Evolutionary conservation across 2,113 vertebrate genomes (phyloP).

Genomic region (Coracopsis vasa): DNA sequence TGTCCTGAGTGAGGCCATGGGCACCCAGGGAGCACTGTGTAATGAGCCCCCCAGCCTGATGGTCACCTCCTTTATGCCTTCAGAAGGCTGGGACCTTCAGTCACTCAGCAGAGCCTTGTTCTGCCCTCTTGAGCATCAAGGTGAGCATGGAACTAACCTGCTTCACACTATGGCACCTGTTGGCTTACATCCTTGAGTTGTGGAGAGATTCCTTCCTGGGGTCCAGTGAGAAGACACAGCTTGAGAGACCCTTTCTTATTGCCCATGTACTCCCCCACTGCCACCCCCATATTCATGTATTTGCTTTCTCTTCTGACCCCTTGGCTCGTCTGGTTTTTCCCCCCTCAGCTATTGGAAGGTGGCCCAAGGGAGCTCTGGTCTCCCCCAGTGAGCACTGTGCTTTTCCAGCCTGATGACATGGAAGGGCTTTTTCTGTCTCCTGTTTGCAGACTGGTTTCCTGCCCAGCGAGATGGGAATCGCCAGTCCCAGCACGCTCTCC

Average conservation of each 20-base stretch:
- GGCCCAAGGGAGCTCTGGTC: conserved; percentile 4
- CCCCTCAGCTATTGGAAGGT: background rate
- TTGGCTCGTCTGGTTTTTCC: background rate
- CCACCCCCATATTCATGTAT: background rate
- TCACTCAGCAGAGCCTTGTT: background rate
- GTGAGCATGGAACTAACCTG: rapidly evolving
- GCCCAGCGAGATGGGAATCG: conserved; percentile 87
- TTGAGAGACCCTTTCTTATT: background rate
- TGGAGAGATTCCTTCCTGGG: background rate
- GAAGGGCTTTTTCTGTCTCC: background rate
- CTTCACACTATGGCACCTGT: background rate
- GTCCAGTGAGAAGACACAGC: background rate
- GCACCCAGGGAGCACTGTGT: background rate
- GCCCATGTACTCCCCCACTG: background rate
- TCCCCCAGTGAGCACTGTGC: background rate
- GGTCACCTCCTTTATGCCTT: background rate
- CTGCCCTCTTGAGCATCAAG: background rate
- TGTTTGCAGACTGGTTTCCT: conserved; percentile 85
- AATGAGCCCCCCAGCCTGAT: rapidly evolving
- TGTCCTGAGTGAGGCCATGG: rapidly evolving
- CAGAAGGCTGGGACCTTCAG: background rate
- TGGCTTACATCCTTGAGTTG: background rate
- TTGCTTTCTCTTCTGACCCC: background rate
- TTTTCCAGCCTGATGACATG: background rate
- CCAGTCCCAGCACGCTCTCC: conserved; percentile 89